Evolutionary conservation across 2,113 vertebrate species (phyloP), one percentile per base, ranked within the genome.

Genomic region (Speoplatyrhinus poulsoni): DNA sequence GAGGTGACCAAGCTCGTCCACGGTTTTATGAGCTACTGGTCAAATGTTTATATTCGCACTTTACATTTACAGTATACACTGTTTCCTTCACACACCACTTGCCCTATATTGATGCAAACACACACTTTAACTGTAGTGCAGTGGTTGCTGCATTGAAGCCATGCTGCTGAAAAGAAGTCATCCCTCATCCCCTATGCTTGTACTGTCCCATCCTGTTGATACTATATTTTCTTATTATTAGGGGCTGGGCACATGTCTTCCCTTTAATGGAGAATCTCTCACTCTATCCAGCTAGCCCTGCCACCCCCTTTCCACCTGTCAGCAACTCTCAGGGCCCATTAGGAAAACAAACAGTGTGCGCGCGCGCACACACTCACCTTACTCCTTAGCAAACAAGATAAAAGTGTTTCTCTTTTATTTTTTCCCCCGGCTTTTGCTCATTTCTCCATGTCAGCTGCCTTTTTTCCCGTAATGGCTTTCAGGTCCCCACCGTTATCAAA

Each of bases 221-320:
- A 4, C 15, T 12, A 52, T 54, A 46, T 62, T 53, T 53, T 33
- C 65, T 84, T 86, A 88, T 91, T 90, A 90, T 87, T 85, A 2
- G 76, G 75, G 73, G 4, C 16, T 36, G 48, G 58, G 56, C 50
- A 47, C 61, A 61, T 56, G 36, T 36, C 69, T 7, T 60, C 70
- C 49, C 49, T 7, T 67, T 79, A 74, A 83, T 80, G 82, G 75
- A 77, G 65, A 85, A 60, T 81, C 79, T 72, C 67, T 60, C 60
- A 67, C 66, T 59, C 68, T 65, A 54, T 67, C 50, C 48, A 72
- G 72, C 55, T 46, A 49, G 46, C 60, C 53, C 48, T 70, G 77
- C 71, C 49, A 60, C 67, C 36, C 64, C 70, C 70, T 67, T 54
- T 66, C 59, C 26, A 72, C 68, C 15, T 84, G 83, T 83, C 78